Conservation (phyloP, 1,140 invertebrate species). For the Aricia agestis region DNA sequence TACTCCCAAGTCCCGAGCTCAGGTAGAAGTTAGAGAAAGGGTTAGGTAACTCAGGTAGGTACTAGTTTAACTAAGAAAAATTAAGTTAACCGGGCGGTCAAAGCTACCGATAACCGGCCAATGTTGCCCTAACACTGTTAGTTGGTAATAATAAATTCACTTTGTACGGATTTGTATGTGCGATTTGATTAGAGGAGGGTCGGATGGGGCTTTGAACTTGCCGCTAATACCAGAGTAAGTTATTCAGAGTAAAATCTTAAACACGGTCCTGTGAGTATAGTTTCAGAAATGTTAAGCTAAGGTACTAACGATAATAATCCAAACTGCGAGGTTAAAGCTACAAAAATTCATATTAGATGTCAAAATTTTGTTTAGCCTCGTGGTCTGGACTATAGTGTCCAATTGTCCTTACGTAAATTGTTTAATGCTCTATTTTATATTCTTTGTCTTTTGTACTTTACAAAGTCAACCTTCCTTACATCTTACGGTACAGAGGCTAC, state of each 20-base stretch:
- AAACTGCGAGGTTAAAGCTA: no score
- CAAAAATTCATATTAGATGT: no score
- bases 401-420: no score
- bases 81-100: slow-evolving; percentile 9
- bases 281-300: no score
- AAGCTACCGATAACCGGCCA: slow-evolving; percentile 4
- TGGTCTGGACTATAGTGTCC: no score
- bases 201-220: not conserved
- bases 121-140: slow-evolving; percentile 2
- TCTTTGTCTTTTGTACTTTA: no score
- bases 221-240: not conserved
- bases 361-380: no score
- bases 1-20: not conserved
- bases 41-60: slow-evolving; percentile 2
- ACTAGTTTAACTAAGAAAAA: slow-evolving; percentile 8
- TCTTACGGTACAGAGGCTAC: no score
- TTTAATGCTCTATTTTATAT: no score
- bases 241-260: not conserved
- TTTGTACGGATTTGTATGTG: not conserved
- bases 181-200: not conserved
- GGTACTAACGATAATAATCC: no score
- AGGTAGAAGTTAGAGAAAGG: slow-evolving; percentile 15
- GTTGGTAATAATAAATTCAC: not conserved
- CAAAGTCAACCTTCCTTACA: no score
- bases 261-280: no score